Evolutionary conservation across 2,797 vertebrate genomes (phyloP), one percentile per base, ranked within the genome.

Genomic region (Lutjanus campechanus): DNA sequence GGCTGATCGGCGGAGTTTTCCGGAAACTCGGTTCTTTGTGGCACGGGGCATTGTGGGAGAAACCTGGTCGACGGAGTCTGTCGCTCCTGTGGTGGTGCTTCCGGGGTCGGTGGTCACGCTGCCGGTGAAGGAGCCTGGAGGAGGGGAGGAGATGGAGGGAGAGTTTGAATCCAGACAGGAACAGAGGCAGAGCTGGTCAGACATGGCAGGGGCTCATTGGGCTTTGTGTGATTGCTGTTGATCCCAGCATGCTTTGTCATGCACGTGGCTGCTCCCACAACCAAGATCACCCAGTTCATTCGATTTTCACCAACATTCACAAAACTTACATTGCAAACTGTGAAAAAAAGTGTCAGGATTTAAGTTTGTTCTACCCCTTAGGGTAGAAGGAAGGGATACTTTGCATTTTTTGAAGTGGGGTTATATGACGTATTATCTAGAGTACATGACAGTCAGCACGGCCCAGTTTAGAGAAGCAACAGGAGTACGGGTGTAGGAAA

Each of bases 111-210:
- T 89, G 60, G 95, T 97, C 0, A 84, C 86, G 72, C 95, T 96
- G 81, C 96, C 67, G 54, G 94, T 94, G 92, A 97, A 95, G 85
- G 94, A 95, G 93, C 96, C 98, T 99, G 72, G 62, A 81, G 40
- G 76, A 10, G 50, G 11, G 9, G 7, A 41, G 29, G 66, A 46
- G 25, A 86, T 1, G 62, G 77, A 76, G 60, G 78, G 47, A 80
- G 36, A 77, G 84, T 64, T 78, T 61, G 73, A 6, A 44, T 68
- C 84, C 1, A 76, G 55, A 69, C 25, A 54, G 12, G 49, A 22
- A 61, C 22, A 51, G 17, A 77, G 25, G 67, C 4, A n/a, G 49
- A 72, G 62, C 19, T 1, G 61, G 63, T 83, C 56, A 84, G 76
- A 76, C 19, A 5, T 54, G 68, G 63, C 51, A 25, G 46, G 5